Base-by-base conservation (phyloP, 2,113 vertebrate genomes). In the Picathartes gymnocephalus region DNA sequence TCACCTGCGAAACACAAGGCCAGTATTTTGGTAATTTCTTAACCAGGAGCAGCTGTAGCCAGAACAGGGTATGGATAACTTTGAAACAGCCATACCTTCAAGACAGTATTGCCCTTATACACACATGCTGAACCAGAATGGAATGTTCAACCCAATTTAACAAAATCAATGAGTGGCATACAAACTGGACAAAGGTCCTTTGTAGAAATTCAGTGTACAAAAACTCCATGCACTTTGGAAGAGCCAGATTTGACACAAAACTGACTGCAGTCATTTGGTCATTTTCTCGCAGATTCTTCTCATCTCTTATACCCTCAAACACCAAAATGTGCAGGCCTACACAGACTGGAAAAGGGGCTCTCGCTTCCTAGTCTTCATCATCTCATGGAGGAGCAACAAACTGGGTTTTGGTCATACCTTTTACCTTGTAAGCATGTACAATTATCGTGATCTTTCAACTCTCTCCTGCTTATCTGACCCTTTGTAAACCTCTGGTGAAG, bases 141-240 rank as follows among this genome's bases (percentile, higher is more conserved):
- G 19, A 79, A 56, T 33, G 78, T 60, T 69, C 37, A 61, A n/a
- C 17, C 40, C 42, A 64, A 65, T 40, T 64, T 40, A 87, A 61
- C 47, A 86, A 92, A 76, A 77, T 72, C 58, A 44, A 22, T 73
- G 27, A 65, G 45, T 44, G 33, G 51, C 44, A 61, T 9, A 37
- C 20, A 82, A 90, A 57, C 13, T 1, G 18, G 39, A 33, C 28
- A 88, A 88, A 92, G 44, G 62, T 35, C 23, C 15, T 44, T 20
- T 0, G 0, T 5, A 61, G 21, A 64, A 93, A 80, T 50, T 10
- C 2, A 45, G 23, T 2, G 9, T 28, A 66, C 21, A 47, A 69
- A 76, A 90, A 14, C 37, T 61, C 71, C 60, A 40, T 15, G 50
- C 14, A 14, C 23, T 80, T 88, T 45, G 39, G 35, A 82, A 92